Evolutionary conservation across 2,888 invertebrate species (phyloP).

Genomic region (Xestia xanthographa): DNA sequence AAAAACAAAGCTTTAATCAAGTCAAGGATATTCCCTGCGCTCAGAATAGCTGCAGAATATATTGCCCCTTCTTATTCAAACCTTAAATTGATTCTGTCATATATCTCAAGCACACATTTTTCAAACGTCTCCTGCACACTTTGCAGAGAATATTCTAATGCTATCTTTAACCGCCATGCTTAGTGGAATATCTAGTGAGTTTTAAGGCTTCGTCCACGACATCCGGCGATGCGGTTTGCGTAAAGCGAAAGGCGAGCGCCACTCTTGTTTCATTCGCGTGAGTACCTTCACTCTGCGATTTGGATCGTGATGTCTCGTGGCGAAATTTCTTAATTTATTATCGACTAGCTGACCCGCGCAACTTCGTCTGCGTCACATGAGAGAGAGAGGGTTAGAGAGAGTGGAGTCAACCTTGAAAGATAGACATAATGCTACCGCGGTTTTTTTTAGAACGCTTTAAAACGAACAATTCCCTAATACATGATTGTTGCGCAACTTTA

Average conservation of each 20-base stretch:
- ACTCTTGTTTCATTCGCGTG: neutral
- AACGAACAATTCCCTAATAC: too few species aligned
- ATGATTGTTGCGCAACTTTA: too few species aligned
- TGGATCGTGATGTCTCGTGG: neutral
- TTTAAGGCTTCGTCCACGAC: neutral
- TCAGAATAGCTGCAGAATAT: neutral
- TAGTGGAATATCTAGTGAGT: slow-evolving; percentile 2
- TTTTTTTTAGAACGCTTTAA: too few species aligned
- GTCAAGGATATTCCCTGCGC: neutral
- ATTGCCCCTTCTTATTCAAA: slow-evolving; percentile 8
- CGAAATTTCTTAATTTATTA: too few species aligned
- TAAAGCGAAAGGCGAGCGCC: neutral
- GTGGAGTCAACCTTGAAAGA: too few species aligned
- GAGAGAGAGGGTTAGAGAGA: too few species aligned
- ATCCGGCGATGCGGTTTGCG: neutral
- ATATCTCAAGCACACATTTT: slow-evolving; percentile 29
- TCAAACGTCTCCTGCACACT: slow-evolving; percentile 24
- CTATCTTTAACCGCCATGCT: neutral
- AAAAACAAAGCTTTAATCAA: neutral
- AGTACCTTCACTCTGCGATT: neutral
- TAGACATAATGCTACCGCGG: too few species aligned
- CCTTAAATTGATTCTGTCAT: slow-evolving; percentile 36
- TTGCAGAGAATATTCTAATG: neutral
- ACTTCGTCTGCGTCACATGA: too few species aligned
- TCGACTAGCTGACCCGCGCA: too few species aligned